Percentiles rank a stretch among this genome's conserved stretches.
Conservation (phyloP, 2,797 vertebrate species). For the Xenops minutus region DNA sequence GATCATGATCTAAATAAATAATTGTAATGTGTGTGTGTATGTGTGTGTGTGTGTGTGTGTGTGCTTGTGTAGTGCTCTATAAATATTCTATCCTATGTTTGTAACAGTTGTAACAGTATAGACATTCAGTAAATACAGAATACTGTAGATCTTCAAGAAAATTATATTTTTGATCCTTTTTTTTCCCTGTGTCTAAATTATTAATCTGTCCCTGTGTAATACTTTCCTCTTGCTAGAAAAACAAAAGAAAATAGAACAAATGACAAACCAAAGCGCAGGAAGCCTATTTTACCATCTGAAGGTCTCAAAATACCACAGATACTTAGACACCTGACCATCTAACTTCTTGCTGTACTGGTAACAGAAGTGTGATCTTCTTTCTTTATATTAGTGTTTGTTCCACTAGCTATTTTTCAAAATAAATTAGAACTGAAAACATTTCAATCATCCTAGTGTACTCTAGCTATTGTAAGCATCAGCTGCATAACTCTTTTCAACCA, state of each 20-base stretch:
- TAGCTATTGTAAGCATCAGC: not conserved
- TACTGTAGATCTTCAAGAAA: not conserved
- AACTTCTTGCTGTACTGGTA: not conserved
- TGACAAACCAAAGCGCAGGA: not conserved
- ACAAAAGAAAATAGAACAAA: not conserved
- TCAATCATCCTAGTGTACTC: not conserved
- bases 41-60: too few species aligned
- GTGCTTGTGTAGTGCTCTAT: not conserved
- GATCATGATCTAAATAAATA: not conserved
- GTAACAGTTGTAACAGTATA: not conserved
- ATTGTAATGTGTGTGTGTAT: not conserved
- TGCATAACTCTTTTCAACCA: not conserved
- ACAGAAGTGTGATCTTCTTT: not conserved
- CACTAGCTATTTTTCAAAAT: not conserved
- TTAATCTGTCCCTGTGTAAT: not conserved
- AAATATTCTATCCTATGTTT: not conserved
- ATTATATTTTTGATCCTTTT: too few species aligned
- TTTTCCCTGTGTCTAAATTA: not conserved
- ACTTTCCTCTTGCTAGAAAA: not conserved
- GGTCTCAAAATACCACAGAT: not conserved
- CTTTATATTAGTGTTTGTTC: not conserved
- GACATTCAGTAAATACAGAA: not conserved
- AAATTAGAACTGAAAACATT: not conserved
- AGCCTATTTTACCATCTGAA: not conserved
- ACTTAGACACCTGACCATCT: not conserved